phyloP scores from a whole-genome alignment of 1,140 invertebrate genomes.

The Pteromalus puparum region DNA sequence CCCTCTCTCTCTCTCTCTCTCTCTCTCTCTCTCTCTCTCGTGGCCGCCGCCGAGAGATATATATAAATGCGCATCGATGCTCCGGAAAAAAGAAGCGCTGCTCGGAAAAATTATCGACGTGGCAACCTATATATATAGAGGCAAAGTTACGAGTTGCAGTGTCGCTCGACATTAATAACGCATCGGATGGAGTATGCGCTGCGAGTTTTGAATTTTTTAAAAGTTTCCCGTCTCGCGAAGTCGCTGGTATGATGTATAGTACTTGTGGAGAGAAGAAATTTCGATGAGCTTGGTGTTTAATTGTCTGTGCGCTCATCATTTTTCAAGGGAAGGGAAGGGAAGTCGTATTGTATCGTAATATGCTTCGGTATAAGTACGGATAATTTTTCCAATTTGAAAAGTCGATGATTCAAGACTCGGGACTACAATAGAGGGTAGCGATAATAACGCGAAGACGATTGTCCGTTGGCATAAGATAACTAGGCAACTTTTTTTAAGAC shows the following conservation, averaged over 20 bases:
- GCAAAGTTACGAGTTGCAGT: neutral
- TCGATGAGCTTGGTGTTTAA: neutral
- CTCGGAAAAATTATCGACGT: neutral
- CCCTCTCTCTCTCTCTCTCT: neutral
- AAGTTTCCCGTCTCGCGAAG: neutral
- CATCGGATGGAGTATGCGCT: neutral
- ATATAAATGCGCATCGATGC: neutral
- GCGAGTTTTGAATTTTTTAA: conserved; percentile 23
- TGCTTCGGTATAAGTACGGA: neutral
- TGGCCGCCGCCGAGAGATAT: too few species aligned
- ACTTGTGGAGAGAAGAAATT: neutral
- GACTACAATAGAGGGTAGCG: neutral
- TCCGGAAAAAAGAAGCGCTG: neutral
- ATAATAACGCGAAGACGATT: neutral
- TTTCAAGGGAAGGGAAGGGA: neutral
- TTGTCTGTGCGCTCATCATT: neutral
- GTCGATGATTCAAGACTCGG: neutral
- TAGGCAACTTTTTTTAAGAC: neutral
- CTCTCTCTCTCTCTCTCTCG: neutral
- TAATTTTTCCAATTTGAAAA: neutral
- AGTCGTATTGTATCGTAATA: too few species aligned
- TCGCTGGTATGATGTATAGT: neutral
- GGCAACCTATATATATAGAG: neutral
- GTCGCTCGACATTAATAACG: conserved; percentile 33
- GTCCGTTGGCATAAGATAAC: neutral